Evolutionary conservation across 64 coral and sea anemone species (phyloP).

Genomic region (Montipora cactus): DNA sequence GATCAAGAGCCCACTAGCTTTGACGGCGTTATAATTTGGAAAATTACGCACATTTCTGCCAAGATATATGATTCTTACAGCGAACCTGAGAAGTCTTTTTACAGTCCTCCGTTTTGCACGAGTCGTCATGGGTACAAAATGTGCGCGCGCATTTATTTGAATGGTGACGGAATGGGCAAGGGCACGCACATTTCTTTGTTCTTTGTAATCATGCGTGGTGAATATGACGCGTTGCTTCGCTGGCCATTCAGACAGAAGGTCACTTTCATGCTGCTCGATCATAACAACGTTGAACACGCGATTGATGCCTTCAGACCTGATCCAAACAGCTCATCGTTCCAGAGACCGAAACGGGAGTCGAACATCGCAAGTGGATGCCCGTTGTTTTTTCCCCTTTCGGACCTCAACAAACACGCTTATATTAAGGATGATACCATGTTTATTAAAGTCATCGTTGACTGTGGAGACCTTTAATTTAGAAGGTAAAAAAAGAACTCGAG

Average conservation of each 20-base stretch:
- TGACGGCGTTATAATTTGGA: constrained; percentile 58
- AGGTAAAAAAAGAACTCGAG: no score
- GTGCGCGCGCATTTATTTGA: constrained; percentile 71
- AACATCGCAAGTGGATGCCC: constrained; percentile 74
- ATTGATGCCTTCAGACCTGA: constrained; percentile 70
- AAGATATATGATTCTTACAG: constrained; percentile 49
- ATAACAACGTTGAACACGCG: constrained; percentile 60
- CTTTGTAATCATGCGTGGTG: constrained; percentile 74
- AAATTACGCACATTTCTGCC: constrained; percentile 38
- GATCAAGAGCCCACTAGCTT: background rate
- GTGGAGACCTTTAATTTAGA: no score
- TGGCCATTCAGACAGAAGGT: constrained; percentile 77
- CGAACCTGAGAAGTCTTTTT: constrained; percentile 61
- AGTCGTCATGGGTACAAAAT: constrained; percentile 76
- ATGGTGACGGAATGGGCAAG: constrained; percentile 68
- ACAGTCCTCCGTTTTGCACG: constrained; percentile 62
- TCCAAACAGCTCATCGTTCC: constrained; percentile 65
- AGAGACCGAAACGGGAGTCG: constrained; percentile 39
- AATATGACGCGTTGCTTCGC: constrained; percentile 48
- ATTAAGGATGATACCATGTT: constrained; percentile 24
- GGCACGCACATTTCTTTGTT: constrained; percentile 59
- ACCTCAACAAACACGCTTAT: constrained; percentile 62
- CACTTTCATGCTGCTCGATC: constrained; percentile 68
- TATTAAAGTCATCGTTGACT: no score
- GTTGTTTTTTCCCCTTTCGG: constrained; percentile 42